Evolutionary conservation across 2,888 invertebrate genomes (phyloP).

Genomic region (Drosophila bunnanda): DNA sequence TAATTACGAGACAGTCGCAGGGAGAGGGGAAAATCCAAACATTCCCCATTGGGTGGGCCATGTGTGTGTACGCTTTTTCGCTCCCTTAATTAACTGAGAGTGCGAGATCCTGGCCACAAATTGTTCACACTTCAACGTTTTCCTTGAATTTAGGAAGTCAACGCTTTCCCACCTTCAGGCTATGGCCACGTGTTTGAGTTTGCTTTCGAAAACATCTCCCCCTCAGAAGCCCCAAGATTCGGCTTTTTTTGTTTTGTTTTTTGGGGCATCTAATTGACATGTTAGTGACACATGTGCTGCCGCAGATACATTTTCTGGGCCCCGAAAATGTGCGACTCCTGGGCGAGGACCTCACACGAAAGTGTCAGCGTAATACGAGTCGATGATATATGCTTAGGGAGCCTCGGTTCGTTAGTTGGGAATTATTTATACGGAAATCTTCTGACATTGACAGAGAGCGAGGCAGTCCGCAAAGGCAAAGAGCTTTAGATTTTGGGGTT

Average conservation of each 20-base stretch:
- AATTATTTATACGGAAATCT: conserved; percentile 58
- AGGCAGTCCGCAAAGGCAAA: conserved; percentile 3
- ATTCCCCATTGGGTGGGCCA: conserved; percentile 71
- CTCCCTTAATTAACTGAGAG: conserved; percentile 74
- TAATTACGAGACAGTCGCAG: conserved; percentile 62
- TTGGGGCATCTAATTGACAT: conserved; percentile 77
- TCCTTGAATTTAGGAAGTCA: conserved; percentile 17
- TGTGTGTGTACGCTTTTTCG: conserved; percentile 41
- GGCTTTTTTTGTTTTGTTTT: conserved; percentile 4
- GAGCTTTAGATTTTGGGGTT: conserved; percentile 37
- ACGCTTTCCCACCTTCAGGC: conserved; percentile 10
- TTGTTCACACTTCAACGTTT: conserved; percentile 82
- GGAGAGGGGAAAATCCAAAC: conserved; percentile 64
- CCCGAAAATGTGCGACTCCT: conserved; percentile 47
- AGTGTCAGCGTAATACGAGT: conserved; percentile 77
- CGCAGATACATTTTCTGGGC: conserved; percentile 36
- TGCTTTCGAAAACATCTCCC: conserved; percentile 42
- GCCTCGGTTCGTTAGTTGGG: conserved; percentile 68
- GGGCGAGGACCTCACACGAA: conserved; percentile 71
- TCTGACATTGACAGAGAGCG: conserved; percentile 58
- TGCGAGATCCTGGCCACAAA: conserved; percentile 67
- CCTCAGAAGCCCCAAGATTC: conserved; percentile 13
- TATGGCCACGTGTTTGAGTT: conserved; percentile 55
- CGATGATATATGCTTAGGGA: conserved; percentile 79
- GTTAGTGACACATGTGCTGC: conserved; percentile 81